Evolutionary conservation across 2,888 invertebrate genomes (phyloP).

Genomic region (Neocrepidodera transversa): DNA sequence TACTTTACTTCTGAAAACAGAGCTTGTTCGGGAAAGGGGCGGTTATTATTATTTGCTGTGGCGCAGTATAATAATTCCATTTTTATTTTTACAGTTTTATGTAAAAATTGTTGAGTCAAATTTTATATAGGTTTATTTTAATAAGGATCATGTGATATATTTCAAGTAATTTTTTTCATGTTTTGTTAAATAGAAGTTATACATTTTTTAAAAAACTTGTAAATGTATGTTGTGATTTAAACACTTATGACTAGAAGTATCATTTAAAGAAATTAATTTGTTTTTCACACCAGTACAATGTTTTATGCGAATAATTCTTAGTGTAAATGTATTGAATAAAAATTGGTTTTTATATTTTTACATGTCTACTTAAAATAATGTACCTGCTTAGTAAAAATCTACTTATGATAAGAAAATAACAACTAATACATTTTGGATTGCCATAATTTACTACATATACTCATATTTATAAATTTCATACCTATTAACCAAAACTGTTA

Average conservation of each 20-base stretch:
- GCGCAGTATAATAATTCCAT: too few species aligned
- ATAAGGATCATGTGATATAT: conserved; percentile 8
- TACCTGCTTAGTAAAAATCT: conserved; percentile 21
- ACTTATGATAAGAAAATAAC: conserved; percentile 16
- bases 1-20: too few species aligned
- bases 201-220: conserved; percentile 4
- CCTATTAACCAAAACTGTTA: conserved; percentile 15
- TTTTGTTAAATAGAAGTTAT: not conserved
- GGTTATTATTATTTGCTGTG: too few species aligned
- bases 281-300: not conserved
- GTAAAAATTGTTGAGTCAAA: not conserved
- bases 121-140: not conserved
- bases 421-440: conserved; percentile 18
- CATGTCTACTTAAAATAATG: conserved; percentile 3
- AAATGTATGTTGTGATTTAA: not conserved
- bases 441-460: conserved; percentile 11
- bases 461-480: conserved; percentile 12
- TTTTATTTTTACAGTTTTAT: conserved; percentile 11
- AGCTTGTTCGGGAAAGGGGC: too few species aligned
- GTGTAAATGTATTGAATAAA: not conserved
- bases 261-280: not conserved
- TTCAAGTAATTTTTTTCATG: not conserved
- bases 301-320: not conserved
- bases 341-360: conserved; percentile 14
- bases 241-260: not conserved